Conservation (phyloP, 2,888 invertebrate genomes). For the Sisyra terminalis region DNA sequence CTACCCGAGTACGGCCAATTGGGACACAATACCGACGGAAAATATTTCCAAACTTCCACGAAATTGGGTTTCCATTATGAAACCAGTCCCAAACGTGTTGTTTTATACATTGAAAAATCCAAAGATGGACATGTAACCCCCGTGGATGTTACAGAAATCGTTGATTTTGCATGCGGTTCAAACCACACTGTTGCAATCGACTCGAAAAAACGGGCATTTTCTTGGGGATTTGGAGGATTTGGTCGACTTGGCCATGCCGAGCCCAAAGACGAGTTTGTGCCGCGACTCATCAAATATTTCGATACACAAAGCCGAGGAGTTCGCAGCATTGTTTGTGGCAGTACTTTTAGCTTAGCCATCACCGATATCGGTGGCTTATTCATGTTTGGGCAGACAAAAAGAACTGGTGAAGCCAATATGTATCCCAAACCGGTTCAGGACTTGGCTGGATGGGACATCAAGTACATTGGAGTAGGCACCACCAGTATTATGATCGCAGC, state of each 20-base stretch:
- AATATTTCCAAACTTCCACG: slow-evolving; percentile 80
- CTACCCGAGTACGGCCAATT: slow-evolving; percentile 85
- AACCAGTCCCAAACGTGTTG: slow-evolving; percentile 67
- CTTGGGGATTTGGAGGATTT: slow-evolving; percentile 94
- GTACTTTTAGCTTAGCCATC: slow-evolving; percentile 71
- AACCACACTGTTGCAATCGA: slow-evolving; percentile 87
- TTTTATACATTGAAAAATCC: slow-evolving; percentile 72
- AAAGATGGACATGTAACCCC: slow-evolving; percentile 74
- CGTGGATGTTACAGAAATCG: slow-evolving; percentile 71
- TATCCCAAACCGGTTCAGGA: slow-evolving; percentile 91
- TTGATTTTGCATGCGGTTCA: slow-evolving; percentile 79
- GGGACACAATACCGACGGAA: slow-evolving; percentile 88
- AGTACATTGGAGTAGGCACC: slow-evolving; percentile 65
- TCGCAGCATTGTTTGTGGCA: slow-evolving; percentile 66
- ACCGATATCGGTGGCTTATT: slow-evolving; percentile 62
- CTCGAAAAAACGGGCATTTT: slow-evolving; percentile 72
- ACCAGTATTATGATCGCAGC: slow-evolving; percentile 78
- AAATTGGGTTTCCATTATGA: slow-evolving; percentile 79
- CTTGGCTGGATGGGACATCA: slow-evolving; percentile 83
- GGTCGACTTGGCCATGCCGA: slow-evolving; percentile 88
- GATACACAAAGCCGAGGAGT: slow-evolving; percentile 74
- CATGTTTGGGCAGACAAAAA: slow-evolving; percentile 83
- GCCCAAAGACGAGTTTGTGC: slow-evolving; percentile 74
- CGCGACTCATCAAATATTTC: slow-evolving; percentile 72
- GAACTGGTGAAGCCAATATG: slow-evolving; percentile 91